phyloP scores from a whole-genome alignment of 2,888 invertebrate species.

The Lapara coniferarum region DNA sequence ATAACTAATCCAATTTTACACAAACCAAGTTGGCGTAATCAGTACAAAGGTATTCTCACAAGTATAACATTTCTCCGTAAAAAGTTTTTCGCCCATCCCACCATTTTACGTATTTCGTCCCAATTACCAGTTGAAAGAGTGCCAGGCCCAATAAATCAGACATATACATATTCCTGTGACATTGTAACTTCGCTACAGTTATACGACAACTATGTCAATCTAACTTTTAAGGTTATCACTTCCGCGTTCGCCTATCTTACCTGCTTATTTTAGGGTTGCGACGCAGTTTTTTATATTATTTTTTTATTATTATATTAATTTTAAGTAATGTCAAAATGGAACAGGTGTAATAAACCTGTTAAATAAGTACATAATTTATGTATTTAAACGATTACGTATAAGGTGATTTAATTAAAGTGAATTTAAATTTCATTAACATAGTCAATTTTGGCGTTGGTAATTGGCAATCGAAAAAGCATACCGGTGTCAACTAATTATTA shows the following conservation, averaged over 20 bases:
- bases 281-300: background rate
- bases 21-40: constrained; percentile 7
- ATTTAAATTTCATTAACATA: background rate
- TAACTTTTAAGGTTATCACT: constrained; percentile 82
- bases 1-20: background rate
- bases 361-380: background rate
- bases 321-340: background rate
- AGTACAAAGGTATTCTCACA: constrained; percentile 12
- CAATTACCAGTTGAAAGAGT: constrained; percentile 74
- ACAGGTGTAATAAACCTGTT: background rate
- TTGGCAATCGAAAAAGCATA: background rate
- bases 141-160: constrained; percentile 72
- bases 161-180: constrained; percentile 62
- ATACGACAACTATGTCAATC: constrained; percentile 79
- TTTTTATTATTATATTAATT: background rate
- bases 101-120: constrained; percentile 65
- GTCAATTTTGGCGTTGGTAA: background rate
- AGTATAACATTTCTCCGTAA: constrained; percentile 30
- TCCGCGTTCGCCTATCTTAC: constrained; percentile 71
- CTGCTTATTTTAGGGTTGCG: constrained; percentile 49
- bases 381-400: background rate
- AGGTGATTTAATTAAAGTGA: background rate
- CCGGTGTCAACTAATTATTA: background rate
- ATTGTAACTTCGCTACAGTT: constrained; percentile 72
- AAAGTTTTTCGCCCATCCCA: constrained; percentile 56